These are phyloP conservation scores for Bombus pyrosoma DNA, from an alignment of 1,140 invertebrate species.

Conservation along the genomic window DNA sequence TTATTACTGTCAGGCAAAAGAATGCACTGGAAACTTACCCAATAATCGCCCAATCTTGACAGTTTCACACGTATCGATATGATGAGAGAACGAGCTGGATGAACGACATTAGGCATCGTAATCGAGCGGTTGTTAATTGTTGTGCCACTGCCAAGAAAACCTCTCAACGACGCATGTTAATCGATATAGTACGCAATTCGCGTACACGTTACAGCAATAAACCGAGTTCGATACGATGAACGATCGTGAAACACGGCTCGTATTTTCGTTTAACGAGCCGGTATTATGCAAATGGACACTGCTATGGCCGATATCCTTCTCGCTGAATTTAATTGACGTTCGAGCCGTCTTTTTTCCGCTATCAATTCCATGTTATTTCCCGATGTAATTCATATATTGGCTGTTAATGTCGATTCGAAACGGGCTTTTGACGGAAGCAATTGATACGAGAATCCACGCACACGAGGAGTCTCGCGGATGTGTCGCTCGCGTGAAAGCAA, in stretches of 20 bases:
- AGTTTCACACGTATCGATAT: background rate
- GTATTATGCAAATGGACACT: conserved; percentile 32
- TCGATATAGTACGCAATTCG: no score
- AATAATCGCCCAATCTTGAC: background rate
- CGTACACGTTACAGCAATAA: conserved; percentile 21
- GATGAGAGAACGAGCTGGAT: background rate
- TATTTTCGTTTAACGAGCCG: conserved; percentile 36
- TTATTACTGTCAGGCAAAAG: no score
- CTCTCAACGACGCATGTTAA: background rate
- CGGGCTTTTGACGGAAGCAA: no score
- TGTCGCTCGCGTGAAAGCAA: background rate
- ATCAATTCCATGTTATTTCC: background rate
- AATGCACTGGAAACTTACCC: background rate
- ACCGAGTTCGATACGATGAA: background rate
- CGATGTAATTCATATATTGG: background rate
- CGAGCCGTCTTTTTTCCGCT: background rate
- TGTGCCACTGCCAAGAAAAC: background rate
- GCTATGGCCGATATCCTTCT: background rate
- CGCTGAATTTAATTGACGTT: conserved; percentile 2
- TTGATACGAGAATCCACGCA: background rate
- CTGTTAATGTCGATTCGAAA: background rate
- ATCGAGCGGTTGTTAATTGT: background rate
- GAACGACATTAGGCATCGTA: background rate
- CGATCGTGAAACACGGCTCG: conserved; percentile 4
- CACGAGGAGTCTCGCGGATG: no score